Evolutionary conservation across 2,888 invertebrate genomes (phyloP).

Genomic region (Syrista parreyssii): DNA sequence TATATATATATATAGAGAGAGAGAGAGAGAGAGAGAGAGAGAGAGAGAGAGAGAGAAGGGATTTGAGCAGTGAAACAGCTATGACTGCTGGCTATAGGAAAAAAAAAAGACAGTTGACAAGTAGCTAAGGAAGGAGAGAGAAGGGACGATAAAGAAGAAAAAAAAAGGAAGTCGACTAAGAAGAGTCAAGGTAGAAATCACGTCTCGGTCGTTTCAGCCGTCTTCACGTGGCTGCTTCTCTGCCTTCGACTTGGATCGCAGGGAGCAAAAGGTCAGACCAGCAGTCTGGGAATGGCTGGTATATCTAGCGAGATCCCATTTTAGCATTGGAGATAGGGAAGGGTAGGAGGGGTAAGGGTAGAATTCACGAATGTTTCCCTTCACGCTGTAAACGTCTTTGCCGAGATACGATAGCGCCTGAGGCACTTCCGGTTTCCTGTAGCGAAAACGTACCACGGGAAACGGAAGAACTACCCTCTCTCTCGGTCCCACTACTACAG

Average conservation of each 20-base stretch:
- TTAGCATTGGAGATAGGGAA: not conserved
- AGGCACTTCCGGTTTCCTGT: conserved; percentile 5
- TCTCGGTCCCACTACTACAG: not conserved
- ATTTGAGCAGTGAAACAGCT: not conserved
- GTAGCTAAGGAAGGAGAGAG: conserved; percentile 17
- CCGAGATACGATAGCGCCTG: conserved; percentile 1
- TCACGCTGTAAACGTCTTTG: conserved; percentile 36
- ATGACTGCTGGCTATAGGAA: not conserved
- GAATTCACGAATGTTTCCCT: conserved; percentile 16
- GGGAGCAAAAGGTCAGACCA: not conserved
- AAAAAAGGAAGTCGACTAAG: conserved; percentile 10
- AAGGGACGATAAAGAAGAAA: conserved; percentile 34
- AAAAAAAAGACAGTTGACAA: conserved; percentile 4
- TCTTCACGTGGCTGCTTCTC: not conserved
- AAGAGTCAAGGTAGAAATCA: not conserved
- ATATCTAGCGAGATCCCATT: not conserved
- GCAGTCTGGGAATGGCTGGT: not conserved
- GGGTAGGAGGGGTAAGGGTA: conserved; percentile 13
- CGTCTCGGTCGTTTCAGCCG: not conserved
- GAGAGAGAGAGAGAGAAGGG: not conserved
- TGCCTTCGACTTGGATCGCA: not conserved
- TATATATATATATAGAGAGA: too few relatives aligned
- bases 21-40: not conserved
- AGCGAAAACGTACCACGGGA: not conserved
- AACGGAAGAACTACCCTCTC: not conserved